Evolutionary conservation across 2,888 invertebrate species (phyloP), one percentile per base, ranked within the genome.

Genomic region (Drosophila birchii): DNA sequence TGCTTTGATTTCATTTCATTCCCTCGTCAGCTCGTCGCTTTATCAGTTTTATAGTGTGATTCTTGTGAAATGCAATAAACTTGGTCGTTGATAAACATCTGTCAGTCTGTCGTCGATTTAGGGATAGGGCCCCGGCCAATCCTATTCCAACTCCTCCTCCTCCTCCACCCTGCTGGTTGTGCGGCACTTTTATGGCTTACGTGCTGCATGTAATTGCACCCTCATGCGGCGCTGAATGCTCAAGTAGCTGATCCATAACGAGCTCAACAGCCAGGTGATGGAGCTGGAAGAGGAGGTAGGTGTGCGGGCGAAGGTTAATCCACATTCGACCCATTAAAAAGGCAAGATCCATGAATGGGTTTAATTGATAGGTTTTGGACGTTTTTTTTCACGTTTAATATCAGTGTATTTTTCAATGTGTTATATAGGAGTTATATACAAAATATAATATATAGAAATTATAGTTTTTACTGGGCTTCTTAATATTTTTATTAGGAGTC

Each of bases 41-140:
- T 82, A 84, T 86, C 86, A 86, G 71, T 86, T 88, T 88, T 75
- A 80, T 83, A 78, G 81, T 83, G 73, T 79, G 82, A 75, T 81
- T 86, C 84, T 76, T 75, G 72, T 64, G 86, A 85, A 85, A 83
- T 66, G 86, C 73, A 60, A 79, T 85, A 86, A 85, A 88, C 81
- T 75, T 71, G 78, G 59, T 59, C 53, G 75, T 75, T 76, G 84
- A 85, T 86, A 85, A 86, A 72, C 80, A 85, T 85, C 84, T 78
- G 88, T 80, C 81, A 78, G 60, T 56, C 70, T 55, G 63, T 66
- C 68, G 51, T 56, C 49, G 56, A 29, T 45, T 36, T 29, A 23
- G 62, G 55, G 51, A 39, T 26, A 26, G 51, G 18, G 41, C 18
- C 32, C 38, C 20, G 14, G 45, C 12, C 3, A 7, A 34, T 36